Percentiles rank a stretch among this genome's conserved stretches.
Conservation (phyloP, 2,888 invertebrate genomes). For the Mactromeris polynyma region DNA sequence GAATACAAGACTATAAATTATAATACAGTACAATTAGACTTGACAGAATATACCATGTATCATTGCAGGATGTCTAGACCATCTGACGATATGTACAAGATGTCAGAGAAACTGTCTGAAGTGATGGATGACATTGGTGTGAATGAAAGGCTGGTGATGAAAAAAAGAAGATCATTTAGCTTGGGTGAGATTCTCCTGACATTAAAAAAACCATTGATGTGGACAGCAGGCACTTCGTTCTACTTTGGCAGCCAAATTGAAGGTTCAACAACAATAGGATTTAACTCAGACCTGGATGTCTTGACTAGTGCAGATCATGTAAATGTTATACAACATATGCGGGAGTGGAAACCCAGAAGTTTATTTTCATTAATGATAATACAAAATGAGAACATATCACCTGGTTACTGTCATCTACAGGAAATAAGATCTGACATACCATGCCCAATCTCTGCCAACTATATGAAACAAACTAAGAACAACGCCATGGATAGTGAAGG, state of each 20-base stretch:
- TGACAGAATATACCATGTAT: too few relatives aligned
- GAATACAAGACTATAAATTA: too few relatives aligned
- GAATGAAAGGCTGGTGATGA: not conserved
- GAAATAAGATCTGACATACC: not conserved
- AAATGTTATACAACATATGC: not conserved
- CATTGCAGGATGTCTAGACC: too few relatives aligned
- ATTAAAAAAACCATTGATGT: not conserved
- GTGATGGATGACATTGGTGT: constrained; percentile 18
- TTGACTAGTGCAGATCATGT: not conserved
- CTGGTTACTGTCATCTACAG: constrained; percentile 20
- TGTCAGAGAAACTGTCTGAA: not conserved
- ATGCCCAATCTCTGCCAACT: too few relatives aligned
- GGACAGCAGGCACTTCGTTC: too few relatives aligned
- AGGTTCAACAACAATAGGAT: not conserved
- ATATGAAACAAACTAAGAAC: too few relatives aligned
- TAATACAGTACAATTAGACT: too few relatives aligned
- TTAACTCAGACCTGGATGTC: not conserved
- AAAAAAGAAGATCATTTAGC: not conserved
- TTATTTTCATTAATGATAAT: not conserved
- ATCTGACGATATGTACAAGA: too few relatives aligned
- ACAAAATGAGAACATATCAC: not conserved
- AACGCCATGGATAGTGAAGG: too few relatives aligned
- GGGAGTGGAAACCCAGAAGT: not conserved
- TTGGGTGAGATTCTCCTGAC: not conserved
- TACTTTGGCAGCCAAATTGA: constrained; percentile 8